Evolutionary conservation across 2,797 vertebrate genomes (phyloP).

Genomic region (Eidolon dupreanum): DNA sequence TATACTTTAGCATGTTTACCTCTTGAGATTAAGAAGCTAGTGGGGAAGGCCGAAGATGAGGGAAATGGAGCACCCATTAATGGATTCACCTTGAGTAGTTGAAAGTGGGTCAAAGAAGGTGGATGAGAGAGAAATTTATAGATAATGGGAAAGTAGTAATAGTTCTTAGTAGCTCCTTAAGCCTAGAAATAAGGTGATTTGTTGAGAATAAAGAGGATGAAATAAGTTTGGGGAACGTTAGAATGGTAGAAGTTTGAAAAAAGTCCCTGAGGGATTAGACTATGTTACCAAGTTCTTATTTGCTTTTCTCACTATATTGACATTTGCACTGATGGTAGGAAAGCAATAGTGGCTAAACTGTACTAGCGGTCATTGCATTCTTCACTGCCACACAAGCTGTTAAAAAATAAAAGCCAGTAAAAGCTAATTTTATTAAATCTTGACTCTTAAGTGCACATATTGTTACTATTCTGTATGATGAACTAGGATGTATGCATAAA

Average conservation of each 20-base stretch:
- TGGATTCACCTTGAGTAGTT: not conserved
- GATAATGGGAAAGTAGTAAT: not conserved
- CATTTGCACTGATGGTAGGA: not conserved
- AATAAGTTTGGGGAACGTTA: not conserved
- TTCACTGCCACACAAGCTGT: not conserved
- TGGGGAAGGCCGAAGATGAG: not conserved
- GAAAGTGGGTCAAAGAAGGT: not conserved
- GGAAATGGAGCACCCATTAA: not conserved
- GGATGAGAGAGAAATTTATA: not conserved
- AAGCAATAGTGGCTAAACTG: not conserved
- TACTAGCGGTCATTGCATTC: not conserved
- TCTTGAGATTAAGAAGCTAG: not conserved
- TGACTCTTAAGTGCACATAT: not conserved
- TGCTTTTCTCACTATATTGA: not conserved
- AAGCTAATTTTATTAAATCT: not conserved
- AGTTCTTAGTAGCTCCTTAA: not conserved
- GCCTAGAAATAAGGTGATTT: not conserved
- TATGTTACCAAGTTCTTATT: not conserved
- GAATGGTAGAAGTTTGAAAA: not conserved
- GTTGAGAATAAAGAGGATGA: not conserved
- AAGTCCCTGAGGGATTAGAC: not conserved
- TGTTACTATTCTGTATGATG: not conserved
- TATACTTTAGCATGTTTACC: not conserved
- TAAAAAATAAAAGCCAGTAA: not conserved
- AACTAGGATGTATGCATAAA: not conserved